Base-by-base conservation (phyloP, 2,797 vertebrate species). In the Lophotriccus pileatus region DNA sequence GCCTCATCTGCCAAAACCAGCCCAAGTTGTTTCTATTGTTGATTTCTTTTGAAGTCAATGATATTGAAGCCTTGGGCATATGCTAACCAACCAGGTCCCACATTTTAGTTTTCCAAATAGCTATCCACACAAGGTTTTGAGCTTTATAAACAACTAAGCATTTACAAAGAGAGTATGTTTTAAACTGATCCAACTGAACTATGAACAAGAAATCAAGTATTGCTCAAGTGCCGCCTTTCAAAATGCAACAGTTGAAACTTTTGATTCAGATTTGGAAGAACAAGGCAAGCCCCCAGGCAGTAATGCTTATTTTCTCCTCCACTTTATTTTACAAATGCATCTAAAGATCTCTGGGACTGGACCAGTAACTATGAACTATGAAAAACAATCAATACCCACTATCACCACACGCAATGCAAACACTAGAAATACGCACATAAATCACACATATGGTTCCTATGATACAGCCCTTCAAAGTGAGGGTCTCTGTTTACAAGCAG, bases 31-130 rank as follows among this genome's bases (percentile, higher is more conserved):
- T 86, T 90, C 83, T 79, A 74, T 63, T 94, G 87, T 74, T 84
- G 70, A 89, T 73, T 90, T 90, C 88, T 76, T 87, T 90, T 95
- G 83, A 91, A 95, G 95, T 60, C 36, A 52, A 50, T 46, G 64
- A 91, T 68, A 87, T 36, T 68, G 84, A 80, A 90, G 82, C 87
- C 90, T 84, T 62, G 28, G 70, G 93, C 83, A 94, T 94, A 91
- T 14, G n/a, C 59, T 90, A 91, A 67, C 59, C 73, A 92, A 79
- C 41, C 27, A 93, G 85, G 82, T 90, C 67, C 44, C 7, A 1
- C 32, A 7, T 80, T 93, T 88, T 18, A 90, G 59, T 67, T 84
- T 94, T 88, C 89, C 77, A 76, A 82, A 79, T 0, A 92, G 66
- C 79, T 72, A 87, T 49, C 67, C 77, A 79, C 58, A 59, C 17